Base-by-base conservation (phyloP, 2,888 invertebrate species). In the Podabrus alpinus region DNA sequence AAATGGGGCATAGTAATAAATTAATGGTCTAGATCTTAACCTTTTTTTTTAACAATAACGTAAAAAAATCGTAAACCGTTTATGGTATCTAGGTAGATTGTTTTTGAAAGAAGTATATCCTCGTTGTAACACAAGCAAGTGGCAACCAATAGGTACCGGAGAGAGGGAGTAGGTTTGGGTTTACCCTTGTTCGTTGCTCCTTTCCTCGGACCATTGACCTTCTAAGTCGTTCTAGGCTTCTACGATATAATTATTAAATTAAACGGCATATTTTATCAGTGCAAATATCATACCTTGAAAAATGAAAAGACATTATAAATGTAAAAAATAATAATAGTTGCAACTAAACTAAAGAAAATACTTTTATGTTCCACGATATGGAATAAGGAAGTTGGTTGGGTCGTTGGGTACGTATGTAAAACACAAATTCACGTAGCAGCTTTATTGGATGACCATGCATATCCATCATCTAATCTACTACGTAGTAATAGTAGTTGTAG, bases 401-500 rank as follows among this genome's bases (percentile, higher is more conserved):
- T 59, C 66, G 68, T 66, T 68, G 59, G 21, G 19, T 59, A n/a
- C 59, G 59, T 69, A 64, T 21, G 19, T 64, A 64, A 64, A 69
- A 73, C 73, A 72, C 60, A 73, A 73, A 73, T 73, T 72, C 74
- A 69, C 62, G 72, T 69, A 70, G 70, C 62, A 71, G 61, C 74
- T 71, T 67, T 67, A 70, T 69, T 66, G 74, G 71, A 74, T 72
- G 72, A 17, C 72, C 72, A 72, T 60, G 59, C 70, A 80, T 82
- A 81, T 82, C 81, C 82, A 83, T 82, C 83, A 81, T 85, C 84
- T 84, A 86, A 85, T 85, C 83, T 85, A 85, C 85, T 84, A 86
- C 85, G 79, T 77, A 78, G 84, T 86, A 86, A 85, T 84, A 86
- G 86, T 85, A 86, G 85, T 86, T 85, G 86, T 86, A 67, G 73